Percentiles rank a stretch among this genome's conserved stretches.
These are phyloP conservation scores for Zonotrichia leucophrys DNA, from an alignment of 2,113 vertebrate species.

Conservation along the genomic window DNA sequence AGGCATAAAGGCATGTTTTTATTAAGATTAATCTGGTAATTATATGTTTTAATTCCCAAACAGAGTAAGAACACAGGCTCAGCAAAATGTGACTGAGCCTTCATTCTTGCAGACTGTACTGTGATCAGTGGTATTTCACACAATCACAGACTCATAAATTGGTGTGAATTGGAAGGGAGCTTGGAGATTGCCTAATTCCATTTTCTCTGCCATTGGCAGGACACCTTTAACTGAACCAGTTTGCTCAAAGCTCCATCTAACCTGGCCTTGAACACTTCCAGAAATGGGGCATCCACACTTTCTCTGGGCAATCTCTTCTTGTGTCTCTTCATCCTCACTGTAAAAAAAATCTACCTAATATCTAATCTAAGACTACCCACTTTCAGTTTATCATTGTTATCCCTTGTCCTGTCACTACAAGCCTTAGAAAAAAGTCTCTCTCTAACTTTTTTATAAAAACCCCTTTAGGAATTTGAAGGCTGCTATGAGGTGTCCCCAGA, in stretches of 20 bases:
- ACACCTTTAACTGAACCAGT: background rate
- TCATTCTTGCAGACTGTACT: background rate
- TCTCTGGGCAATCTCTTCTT: background rate
- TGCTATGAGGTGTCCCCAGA: background rate
- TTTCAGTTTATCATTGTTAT: background rate
- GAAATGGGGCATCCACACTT: background rate
- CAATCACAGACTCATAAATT: background rate
- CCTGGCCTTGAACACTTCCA: background rate
- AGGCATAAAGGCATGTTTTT: background rate
- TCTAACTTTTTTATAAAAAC: background rate
- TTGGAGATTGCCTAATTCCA: background rate
- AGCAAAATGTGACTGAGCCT: background rate
- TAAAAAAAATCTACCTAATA: background rate
- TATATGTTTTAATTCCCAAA: background rate
- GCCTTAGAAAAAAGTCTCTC: background rate
- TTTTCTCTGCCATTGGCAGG: background rate
- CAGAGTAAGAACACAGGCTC: background rate
- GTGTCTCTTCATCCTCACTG: background rate
- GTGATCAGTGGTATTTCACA: slow-evolving; percentile 23
- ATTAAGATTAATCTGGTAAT: background rate
- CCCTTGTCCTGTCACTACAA: background rate
- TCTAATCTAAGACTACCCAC: background rate
- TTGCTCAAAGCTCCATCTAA: background rate
- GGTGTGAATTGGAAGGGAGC: background rate
- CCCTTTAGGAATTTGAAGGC: background rate